phyloP scores from a whole-genome alignment of 2,888 invertebrate genomes.

The Eupithecia vulgata region DNA sequence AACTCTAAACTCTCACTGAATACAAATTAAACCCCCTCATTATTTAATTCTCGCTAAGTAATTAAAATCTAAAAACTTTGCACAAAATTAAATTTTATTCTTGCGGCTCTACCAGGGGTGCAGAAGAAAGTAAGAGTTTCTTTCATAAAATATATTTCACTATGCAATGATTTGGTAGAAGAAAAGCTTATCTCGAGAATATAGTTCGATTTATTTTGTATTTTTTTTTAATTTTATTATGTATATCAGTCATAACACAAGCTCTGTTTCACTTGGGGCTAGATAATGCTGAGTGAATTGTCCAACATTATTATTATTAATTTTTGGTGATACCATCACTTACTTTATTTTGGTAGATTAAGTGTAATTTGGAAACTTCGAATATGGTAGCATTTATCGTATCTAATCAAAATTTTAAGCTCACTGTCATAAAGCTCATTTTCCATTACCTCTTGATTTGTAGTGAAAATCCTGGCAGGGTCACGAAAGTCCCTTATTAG shows the following conservation, averaged over 20 bases:
- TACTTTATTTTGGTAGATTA: background rate
- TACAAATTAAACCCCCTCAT: slow-evolving; percentile 54
- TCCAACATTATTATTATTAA: background rate
- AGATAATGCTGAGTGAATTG: too few relatives aligned
- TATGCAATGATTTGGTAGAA: background rate
- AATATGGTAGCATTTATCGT: background rate
- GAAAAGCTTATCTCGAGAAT: background rate
- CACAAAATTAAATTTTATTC: slow-evolving; percentile 81
- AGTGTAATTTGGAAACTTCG: background rate
- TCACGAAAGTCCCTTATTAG: slow-evolving; percentile 39
- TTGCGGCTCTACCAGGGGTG: slow-evolving; percentile 18
- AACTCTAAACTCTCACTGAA: slow-evolving; percentile 52
- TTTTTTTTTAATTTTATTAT: too few relatives aligned
- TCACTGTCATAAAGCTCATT: slow-evolving; percentile 11
- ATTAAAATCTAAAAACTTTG: slow-evolving; percentile 83
- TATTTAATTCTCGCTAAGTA: slow-evolving; percentile 81
- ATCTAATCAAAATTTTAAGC: slow-evolving; percentile 15
- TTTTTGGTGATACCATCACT: background rate
- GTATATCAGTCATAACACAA: too few relatives aligned
- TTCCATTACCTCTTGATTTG: slow-evolving; percentile 15
- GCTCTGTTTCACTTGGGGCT: too few relatives aligned
- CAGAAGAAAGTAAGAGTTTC: slow-evolving; percentile 6
- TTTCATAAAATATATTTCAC: background rate
- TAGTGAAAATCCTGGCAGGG: slow-evolving; percentile 14
- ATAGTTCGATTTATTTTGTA: background rate